Evolutionary conservation across 2,888 invertebrate species (phyloP).

Genomic region (Cynaeus angustus): DNA sequence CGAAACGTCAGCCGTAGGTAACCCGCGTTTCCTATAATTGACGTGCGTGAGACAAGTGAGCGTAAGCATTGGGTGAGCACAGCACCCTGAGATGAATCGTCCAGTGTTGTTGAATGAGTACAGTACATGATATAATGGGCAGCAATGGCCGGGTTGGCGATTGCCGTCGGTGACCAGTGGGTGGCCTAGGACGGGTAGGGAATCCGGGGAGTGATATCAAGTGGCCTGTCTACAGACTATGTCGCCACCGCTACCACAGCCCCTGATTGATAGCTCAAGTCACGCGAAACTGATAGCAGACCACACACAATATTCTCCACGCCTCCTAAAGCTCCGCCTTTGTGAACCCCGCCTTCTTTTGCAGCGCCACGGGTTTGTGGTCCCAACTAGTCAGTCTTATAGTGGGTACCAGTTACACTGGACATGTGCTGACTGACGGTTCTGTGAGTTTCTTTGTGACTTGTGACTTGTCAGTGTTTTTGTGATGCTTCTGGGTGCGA

Average conservation of each 20-base stretch:
- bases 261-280: constrained; percentile 71
- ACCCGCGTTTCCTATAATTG: constrained; percentile 32
- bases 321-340: constrained; percentile 54
- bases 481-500: constrained; percentile 72
- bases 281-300: constrained; percentile 70
- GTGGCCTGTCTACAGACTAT: constrained; percentile 72
- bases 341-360: constrained; percentile 51
- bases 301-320: constrained; percentile 67
- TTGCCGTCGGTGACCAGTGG: constrained; percentile 66
- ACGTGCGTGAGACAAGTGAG: constrained; percentile 38
- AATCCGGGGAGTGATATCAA: constrained; percentile 68
- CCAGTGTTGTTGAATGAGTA: constrained; percentile 58
- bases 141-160: constrained; percentile 67
- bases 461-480: constrained; percentile 52
- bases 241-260: constrained; percentile 72
- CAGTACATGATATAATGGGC: constrained; percentile 61
- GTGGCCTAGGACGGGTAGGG: constrained; percentile 59
- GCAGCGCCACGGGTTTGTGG: constrained; percentile 39
- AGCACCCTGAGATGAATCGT: background rate
- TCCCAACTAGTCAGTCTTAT: constrained; percentile 63
- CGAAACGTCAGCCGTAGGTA: constrained; percentile 1
- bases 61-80: too few species aligned
- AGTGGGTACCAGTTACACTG: constrained; percentile 54
- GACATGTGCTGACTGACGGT: constrained; percentile 52
- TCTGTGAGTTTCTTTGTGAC: constrained; percentile 47